Conservation (phyloP, 2,888 invertebrate species). For the Cordylochernes scorpioides region DNA sequence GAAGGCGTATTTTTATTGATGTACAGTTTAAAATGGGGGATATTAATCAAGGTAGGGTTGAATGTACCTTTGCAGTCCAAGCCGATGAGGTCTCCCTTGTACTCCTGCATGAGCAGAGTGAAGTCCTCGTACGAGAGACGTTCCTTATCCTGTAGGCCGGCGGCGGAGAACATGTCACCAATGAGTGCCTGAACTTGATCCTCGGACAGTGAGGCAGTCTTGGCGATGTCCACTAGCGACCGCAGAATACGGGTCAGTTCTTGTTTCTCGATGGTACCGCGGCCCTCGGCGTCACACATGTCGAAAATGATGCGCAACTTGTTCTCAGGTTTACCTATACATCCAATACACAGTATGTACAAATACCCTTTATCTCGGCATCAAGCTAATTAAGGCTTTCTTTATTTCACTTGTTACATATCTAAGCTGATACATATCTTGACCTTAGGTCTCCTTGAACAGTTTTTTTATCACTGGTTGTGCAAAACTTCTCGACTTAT, state of each 20-base stretch:
- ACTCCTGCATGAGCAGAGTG: conserved; percentile 84
- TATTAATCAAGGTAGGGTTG: no score
- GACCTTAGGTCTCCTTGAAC: neutral
- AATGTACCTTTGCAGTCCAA: conserved; percentile 62
- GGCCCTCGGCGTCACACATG: conserved; percentile 86
- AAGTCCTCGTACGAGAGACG: conserved; percentile 71
- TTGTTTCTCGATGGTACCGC: conserved; percentile 73
- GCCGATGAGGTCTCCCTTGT: conserved; percentile 79
- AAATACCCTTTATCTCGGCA: no score
- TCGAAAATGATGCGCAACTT: conserved; percentile 80
- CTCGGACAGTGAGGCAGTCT: conserved; percentile 59
- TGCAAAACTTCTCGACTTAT: neutral
- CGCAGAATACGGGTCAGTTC: conserved; percentile 78
- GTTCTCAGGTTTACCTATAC: conserved; percentile 49
- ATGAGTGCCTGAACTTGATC: conserved; percentile 61
- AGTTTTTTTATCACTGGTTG: neutral
- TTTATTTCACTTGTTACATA: neutral
- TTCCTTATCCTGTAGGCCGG: conserved; percentile 65
- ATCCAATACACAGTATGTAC: no score
- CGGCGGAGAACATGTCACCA: conserved; percentile 78
- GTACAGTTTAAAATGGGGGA: no score
- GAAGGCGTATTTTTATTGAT: no score
- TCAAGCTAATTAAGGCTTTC: no score
- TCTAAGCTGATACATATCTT: neutral
- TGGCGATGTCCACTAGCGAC: conserved; percentile 68